Base-by-base conservation (phyloP, 2,888 invertebrate species). In the Coronaproctus castanopsis region DNA sequence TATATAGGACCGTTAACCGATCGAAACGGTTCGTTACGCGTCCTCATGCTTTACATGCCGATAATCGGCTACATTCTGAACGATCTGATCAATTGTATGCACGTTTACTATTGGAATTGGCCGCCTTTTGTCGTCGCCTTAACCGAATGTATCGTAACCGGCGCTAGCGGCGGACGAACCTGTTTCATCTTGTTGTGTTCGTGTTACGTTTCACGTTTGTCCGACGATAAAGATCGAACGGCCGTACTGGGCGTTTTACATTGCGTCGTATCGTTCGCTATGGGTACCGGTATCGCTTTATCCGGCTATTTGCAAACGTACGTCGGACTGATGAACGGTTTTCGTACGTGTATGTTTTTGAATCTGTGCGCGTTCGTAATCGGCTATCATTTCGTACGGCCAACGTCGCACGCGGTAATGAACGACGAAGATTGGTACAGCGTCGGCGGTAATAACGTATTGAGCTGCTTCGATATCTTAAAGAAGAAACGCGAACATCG, bases 21-120 rank as follows among this genome's bases (percentile, higher is more conserved):
- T 36, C 36, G 36, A 14, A 8, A 36, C 36, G 36, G 36, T 36
- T 36, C 36, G 5, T 36, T 8, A 8, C 36, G 36, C 36, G 14
- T 36, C 5, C 14, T 36, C 8, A 8, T 36, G 8, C 36, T 36
- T 5, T 36, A 36, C 36, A 2, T 64, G 24, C 65, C 65, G 18
- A 57, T 65, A 5, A 8, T 61, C 21, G 65, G 67, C 1, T 65
- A 66, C 54, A 23, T 66, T 2, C 36, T 66, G 10, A 63, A 65
- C 2, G 63, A 63, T 24, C 18, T 63, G 1, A 59, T 63, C 1
- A 58, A 62, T 22, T 36, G 65, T 5, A 22, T 66, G 1, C 65
- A 66, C 49, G 63, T 64, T 2, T 63, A 63, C 53, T 65, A 59
- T 55, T 64, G 64, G 62, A 58, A 55, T 3, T 65, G 64, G 64